Conservation (phyloP, 2,113 vertebrate genomes). For the Anthoscopus minutus region DNA sequence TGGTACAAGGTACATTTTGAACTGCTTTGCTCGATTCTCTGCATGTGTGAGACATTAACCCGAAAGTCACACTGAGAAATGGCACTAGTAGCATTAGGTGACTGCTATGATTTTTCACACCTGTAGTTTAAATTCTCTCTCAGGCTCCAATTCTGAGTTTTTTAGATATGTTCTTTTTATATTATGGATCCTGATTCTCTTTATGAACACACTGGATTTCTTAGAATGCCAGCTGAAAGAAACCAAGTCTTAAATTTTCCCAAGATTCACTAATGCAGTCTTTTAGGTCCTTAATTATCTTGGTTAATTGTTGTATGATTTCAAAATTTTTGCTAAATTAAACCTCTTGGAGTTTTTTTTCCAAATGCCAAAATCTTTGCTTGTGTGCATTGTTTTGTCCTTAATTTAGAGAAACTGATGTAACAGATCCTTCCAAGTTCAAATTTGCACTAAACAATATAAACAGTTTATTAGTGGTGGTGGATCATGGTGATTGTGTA, state of each 20-base stretch:
- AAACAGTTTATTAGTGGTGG: not conserved
- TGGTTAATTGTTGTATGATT: not conserved
- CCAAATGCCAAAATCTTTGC: not conserved
- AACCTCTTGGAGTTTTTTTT: not conserved
- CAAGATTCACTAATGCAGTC: not conserved
- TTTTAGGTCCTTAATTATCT: not conserved
- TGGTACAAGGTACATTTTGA: not conserved
- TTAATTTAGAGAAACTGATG: not conserved
- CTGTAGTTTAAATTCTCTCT: not conserved
- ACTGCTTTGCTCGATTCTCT: not conserved
- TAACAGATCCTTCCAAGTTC: not conserved
- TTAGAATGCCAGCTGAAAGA: not conserved
- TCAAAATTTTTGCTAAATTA: not conserved
- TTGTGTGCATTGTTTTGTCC: not conserved
- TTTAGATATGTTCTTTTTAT: not conserved
- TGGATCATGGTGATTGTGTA: not conserved
- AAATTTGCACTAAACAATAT: not conserved
- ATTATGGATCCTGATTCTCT: not conserved
- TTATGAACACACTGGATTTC: not conserved
- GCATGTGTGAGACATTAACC: not conserved
- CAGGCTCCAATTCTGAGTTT: not conserved
- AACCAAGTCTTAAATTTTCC: not conserved
- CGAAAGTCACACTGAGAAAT: not conserved
- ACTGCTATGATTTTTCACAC: not conserved
- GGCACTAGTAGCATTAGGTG: not conserved